Evolutionary conservation across 2,888 invertebrate genomes (phyloP).

Genomic region (Teleiodes luculella): DNA sequence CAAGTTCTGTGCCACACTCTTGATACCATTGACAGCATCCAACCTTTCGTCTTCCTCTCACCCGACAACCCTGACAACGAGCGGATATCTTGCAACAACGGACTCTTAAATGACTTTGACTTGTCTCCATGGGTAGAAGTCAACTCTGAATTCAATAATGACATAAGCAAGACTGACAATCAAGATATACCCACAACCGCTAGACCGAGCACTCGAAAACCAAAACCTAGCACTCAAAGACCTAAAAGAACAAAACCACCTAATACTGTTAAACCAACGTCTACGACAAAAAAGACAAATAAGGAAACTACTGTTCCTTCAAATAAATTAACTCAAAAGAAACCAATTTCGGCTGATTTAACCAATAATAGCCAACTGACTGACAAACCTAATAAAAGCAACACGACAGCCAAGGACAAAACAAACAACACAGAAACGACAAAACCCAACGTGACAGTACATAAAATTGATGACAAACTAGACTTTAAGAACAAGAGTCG

Average conservation of each 20-base stretch:
- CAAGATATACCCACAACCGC: constrained; percentile 29
- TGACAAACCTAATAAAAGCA: constrained; percentile 35
- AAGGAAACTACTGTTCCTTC: constrained; percentile 26
- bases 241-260: constrained; percentile 34
- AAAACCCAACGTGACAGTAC: constrained; percentile 40
- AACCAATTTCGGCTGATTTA: constrained; percentile 30
- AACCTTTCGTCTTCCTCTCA: constrained; percentile 84
- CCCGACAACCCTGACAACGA: constrained; percentile 79
- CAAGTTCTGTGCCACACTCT: constrained; percentile 85
- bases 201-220: constrained; percentile 39
- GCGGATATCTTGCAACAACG: constrained; percentile 77
- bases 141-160: constrained; percentile 55
- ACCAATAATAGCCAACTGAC: constrained; percentile 35
- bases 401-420: constrained; percentile 31
- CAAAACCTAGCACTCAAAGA: constrained; percentile 37
- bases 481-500: constrained; percentile 74
- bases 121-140: constrained; percentile 81
- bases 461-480: constrained; percentile 79
- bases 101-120: constrained; percentile 77
- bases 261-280: constrained; percentile 31
- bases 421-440: constrained; percentile 31
- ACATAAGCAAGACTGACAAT: constrained; percentile 56
- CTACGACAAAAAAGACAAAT: constrained; percentile 40
- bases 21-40: constrained; percentile 81
- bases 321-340: constrained; percentile 35